Evolutionary conservation across 2,113 vertebrate species (phyloP).

Genomic region (Puffinus mauretanicus): DNA sequence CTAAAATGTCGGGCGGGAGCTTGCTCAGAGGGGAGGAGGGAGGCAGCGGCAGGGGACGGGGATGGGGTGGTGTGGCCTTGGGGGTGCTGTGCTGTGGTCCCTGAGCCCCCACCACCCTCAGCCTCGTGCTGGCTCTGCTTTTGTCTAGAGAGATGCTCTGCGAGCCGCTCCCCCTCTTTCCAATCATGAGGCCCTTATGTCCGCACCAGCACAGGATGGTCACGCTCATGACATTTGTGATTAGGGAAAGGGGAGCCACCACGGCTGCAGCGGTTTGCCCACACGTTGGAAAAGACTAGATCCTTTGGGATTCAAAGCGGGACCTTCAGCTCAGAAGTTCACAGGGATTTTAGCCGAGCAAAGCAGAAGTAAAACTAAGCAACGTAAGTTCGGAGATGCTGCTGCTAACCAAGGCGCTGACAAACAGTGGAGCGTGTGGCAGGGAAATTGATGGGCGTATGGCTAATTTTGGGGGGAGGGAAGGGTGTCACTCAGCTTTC

Average conservation of each 20-base stretch:
- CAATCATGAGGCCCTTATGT: neutral
- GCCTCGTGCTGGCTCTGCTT: neutral
- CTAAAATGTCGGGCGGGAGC: neutral
- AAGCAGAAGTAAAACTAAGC: neutral
- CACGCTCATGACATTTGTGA: neutral
- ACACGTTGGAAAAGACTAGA: fast-evolving
- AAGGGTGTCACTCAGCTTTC: neutral
- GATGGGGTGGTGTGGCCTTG: too few relatives aligned
- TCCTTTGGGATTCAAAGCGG: neutral
- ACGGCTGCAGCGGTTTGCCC: neutral
- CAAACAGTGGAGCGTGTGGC: neutral
- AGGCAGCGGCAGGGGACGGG: fast-evolving
- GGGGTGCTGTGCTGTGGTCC: neutral
- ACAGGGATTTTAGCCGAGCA: neutral
- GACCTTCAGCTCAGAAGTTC: neutral
- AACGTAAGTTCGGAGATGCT: fast-evolving
- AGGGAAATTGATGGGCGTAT: neutral
- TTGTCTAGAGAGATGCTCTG: neutral
- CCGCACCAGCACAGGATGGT: fast-evolving
- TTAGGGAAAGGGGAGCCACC: neutral
- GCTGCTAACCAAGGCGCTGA: neutral
- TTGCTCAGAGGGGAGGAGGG: neutral
- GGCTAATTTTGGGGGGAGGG: neutral
- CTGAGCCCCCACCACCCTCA: neutral
- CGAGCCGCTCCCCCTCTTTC: neutral